Conservation (phyloP, 2,113 vertebrate genomes). For the Crotalus viridis region DNA sequence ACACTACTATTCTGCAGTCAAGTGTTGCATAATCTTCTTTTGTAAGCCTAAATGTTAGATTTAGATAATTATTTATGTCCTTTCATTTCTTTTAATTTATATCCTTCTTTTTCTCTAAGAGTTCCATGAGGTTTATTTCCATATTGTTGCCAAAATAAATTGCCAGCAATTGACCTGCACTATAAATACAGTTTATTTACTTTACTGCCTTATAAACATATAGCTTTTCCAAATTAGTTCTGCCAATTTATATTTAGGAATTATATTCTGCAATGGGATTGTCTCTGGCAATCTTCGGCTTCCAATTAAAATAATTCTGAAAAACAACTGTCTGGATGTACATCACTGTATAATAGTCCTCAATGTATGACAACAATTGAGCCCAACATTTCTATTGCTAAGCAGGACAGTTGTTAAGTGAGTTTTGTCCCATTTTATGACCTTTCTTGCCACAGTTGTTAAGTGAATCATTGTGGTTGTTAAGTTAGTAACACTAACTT, state of each 20-base stretch:
- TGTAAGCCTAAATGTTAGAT: not conserved
- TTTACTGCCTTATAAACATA: not conserved
- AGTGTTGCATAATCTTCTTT: not conserved
- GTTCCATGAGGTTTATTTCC: not conserved
- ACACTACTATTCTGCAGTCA: not conserved
- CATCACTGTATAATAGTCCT: not conserved
- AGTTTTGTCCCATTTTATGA: not conserved
- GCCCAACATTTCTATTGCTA: not conserved
- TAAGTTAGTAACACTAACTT: not conserved
- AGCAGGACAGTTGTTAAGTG: not conserved
- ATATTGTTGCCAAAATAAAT: not conserved
- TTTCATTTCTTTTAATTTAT: not conserved
- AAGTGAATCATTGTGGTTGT: not conserved
- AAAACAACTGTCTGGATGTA: not conserved
- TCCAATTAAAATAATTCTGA: not conserved
- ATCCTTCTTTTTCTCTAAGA: not conserved
- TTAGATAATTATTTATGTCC: not conserved
- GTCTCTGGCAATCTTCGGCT: not conserved
- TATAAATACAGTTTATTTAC: not conserved
- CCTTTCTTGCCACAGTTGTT: not conserved
- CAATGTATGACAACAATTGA: not conserved
- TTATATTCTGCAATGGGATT: not conserved
- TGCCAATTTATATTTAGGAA: not conserved
- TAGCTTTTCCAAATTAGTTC: not conserved
- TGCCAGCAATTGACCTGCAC: not conserved